Conservation (phyloP, 2,797 vertebrate species). For the Hippocampus kuda region DNA sequence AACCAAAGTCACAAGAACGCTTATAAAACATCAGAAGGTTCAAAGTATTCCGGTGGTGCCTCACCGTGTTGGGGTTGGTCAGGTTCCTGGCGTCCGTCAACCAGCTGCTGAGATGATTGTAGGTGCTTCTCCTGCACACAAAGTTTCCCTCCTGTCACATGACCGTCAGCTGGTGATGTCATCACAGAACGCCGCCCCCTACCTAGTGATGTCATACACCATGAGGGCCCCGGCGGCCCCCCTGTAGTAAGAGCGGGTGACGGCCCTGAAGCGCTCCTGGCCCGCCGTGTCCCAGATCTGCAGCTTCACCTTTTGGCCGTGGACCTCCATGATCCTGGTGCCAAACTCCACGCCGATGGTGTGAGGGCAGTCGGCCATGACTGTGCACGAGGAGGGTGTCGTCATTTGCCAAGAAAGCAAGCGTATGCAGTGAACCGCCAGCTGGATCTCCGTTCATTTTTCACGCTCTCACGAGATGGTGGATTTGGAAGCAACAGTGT, state of each 20-base stretch:
- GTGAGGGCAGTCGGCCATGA: constrained; percentile 99
- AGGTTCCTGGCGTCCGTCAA: constrained; percentile 97
- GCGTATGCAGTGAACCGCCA: too few relatives aligned
- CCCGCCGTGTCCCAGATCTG: constrained; percentile 99
- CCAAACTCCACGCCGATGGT: constrained; percentile 99
- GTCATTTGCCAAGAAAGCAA: background rate
- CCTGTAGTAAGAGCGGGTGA: constrained; percentile 96
- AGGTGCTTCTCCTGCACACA: constrained; percentile 89
- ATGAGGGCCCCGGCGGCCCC: constrained; percentile 94
- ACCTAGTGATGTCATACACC: constrained; percentile 98
- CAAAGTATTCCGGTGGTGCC: constrained; percentile 29
- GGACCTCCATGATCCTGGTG: constrained; percentile 98
- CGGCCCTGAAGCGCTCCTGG: constrained; percentile 93
- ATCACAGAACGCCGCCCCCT: constrained; percentile 81
- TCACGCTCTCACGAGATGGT: background rate
- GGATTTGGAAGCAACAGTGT: too few relatives aligned
- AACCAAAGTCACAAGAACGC: background rate
- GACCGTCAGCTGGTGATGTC: constrained; percentile 87
- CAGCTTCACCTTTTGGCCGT: constrained; percentile 98
- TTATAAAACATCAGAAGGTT: background rate
- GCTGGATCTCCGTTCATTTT: background rate
- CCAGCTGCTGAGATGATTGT: constrained; percentile 99
- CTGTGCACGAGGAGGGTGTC: constrained; percentile 51
- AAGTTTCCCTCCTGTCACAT: constrained; percentile 42
- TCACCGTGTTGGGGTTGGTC: constrained; percentile 99